These are phyloP conservation scores for Aradus depressus DNA, from an alignment of 2,888 invertebrate species.

Conservation along the genomic window DNA sequence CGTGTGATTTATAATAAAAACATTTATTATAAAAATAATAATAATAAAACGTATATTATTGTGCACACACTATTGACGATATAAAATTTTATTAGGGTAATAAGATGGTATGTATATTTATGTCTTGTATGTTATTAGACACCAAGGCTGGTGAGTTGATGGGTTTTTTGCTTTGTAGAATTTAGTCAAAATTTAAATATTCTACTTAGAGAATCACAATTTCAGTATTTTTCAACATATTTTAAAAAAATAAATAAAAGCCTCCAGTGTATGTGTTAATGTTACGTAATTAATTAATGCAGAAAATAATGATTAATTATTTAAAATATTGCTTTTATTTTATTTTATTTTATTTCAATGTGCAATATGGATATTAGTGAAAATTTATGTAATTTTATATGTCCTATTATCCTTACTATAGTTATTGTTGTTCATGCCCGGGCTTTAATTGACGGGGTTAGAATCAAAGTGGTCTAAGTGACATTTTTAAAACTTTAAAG, in stretches of 20 bases:
- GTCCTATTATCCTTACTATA: not conserved
- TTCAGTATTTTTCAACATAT: conserved; percentile 13
- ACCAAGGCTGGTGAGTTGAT: conserved; percentile 3
- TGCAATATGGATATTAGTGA: not conserved
- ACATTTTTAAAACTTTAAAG: too few species aligned
- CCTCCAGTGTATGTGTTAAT: conserved; percentile 8
- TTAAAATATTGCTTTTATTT: too few species aligned
- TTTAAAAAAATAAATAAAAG: conserved; percentile 5
- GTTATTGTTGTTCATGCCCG: too few species aligned
- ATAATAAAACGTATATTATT: not conserved
- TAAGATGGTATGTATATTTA: not conserved
- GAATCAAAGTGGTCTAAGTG: too few species aligned
- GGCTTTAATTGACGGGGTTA: too few species aligned
- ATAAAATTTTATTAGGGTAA: conserved; percentile 9
- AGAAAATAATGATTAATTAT: too few species aligned
- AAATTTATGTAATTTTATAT: not conserved
- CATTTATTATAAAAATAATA: not conserved
- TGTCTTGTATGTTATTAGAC: not conserved
- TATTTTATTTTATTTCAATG: not conserved
- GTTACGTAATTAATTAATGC: conserved; percentile 1
- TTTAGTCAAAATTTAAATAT: conserved; percentile 18
- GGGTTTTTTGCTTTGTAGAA: conserved; percentile 21
- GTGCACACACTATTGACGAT: conserved; percentile 10
- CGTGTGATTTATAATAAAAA: too few species aligned
- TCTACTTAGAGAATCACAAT: conserved; percentile 15